Base-by-base conservation (phyloP, 30 jellyfish, hydroid and myxozoan species). In the Clytia hemisphaerica region DNA sequence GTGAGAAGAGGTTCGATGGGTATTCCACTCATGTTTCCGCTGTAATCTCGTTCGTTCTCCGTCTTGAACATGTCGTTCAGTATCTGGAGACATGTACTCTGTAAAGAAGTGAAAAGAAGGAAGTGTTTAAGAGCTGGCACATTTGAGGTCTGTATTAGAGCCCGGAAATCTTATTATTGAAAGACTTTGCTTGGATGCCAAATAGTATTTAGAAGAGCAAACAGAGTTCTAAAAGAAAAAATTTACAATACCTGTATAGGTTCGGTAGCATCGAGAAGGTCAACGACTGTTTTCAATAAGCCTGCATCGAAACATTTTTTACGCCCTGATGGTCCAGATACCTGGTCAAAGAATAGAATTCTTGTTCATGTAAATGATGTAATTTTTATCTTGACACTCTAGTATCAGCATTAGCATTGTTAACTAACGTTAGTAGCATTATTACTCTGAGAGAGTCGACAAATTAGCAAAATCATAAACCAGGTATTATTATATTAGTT, bases 241-340 rank as follows among this genome's bases (percentile, higher is more conserved):
- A 75, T 35, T 7, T 32, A 14, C 30, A 9, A 31, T 34, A 89
- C 98, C 90, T 89, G 98, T 14, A 89, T 85, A 1, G 98, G 98
- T 44, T 89, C 98, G 10, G 98, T 85, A 33, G 94, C 83, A 28
- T 89, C 94, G 25, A 89, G 91, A 65, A 89, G 57, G 54, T 89
- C 98, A 31, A 89, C 74, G n/a, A 89, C 98, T 1, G 98, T 89
- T 49, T 89, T 89, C 45, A 89, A 63, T 33, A 89, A 59, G 1
- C 98, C 98, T 33, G 98, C 95, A 67, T 87, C 82, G 18, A 81
- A 83, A 2, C 95, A 82, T 53, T 76, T 89, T 45, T 93, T 71
- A 15, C 85, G 79, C 53, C 93, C 77, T 12, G 92, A 84, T 6
- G 94, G 94, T 3, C 98, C 95, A 27, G 92, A 70, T 16, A 76